phyloP scores from a whole-genome alignment of 92 coral and sea anemone genomes.

The Epizoanthus illoricatus region DNA sequence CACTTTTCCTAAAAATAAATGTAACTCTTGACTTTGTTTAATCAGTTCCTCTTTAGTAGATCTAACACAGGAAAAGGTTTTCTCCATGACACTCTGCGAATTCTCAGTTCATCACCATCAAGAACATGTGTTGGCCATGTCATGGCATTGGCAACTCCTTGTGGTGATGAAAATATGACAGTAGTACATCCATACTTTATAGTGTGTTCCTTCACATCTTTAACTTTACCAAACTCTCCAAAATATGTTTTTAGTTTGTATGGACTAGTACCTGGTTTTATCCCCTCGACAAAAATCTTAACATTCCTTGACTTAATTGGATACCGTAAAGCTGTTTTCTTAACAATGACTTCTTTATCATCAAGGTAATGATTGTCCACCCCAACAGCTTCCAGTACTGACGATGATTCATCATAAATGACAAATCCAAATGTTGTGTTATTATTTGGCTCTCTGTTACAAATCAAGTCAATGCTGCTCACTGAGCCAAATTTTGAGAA shows the following conservation, averaged over 20 bases:
- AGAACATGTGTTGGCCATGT: constrained; percentile 14
- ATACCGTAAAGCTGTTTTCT: constrained; percentile 45
- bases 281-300: constrained; percentile 49
- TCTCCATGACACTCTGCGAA: constrained; percentile 35
- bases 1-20: no score
- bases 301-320: constrained; percentile 45
- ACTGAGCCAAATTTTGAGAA: constrained; percentile 27
- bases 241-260: constrained; percentile 37
- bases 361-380: constrained; percentile 17
- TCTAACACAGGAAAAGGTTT: neutral
- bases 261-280: constrained; percentile 38
- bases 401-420: neutral
- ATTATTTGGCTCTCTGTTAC: constrained; percentile 25
- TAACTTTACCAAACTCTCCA: constrained; percentile 40
- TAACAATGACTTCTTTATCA: constrained; percentile 42
- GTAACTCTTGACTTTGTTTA: no score
- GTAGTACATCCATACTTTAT: constrained; percentile 24
- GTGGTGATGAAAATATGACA: constrained; percentile 20
- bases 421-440: constrained; percentile 32
- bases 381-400: constrained; percentile 1
- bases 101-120: constrained; percentile 23
- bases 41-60: no score
- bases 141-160: constrained; percentile 21
- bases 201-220: neutral
- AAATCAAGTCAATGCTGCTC: constrained; percentile 19